These are phyloP conservation scores for Corythoichthys intestinalis DNA, from an alignment of 2,113 vertebrate species.

Conservation along the genomic window DNA sequence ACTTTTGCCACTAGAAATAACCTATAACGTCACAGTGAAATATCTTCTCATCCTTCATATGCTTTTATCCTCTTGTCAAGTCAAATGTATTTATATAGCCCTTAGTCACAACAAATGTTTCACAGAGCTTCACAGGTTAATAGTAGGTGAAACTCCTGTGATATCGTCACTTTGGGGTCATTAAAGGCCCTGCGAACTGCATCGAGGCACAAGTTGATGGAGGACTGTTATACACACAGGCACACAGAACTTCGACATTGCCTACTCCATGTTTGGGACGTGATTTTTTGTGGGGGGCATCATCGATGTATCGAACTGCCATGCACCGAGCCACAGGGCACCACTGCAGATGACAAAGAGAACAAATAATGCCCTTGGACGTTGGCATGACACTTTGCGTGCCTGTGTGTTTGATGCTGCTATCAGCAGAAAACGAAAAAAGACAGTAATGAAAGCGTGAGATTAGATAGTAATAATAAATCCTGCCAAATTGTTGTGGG, in stretches of 20 bases:
- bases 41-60: no score
- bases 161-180: conserved; percentile 4
- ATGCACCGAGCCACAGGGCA: conserved; percentile 27
- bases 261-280: conserved; percentile 28
- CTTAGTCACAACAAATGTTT: no score
- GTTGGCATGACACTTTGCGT: conserved; percentile 7
- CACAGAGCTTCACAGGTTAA: no score
- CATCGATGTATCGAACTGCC: conserved; percentile 41
- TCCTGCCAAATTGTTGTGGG: conserved; percentile 23
- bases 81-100: no score
- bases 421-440: conserved; percentile 49
- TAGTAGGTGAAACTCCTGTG: not conserved
- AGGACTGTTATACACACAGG: conserved; percentile 24
- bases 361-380: conserved; percentile 57
- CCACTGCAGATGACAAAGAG: conserved; percentile 24
- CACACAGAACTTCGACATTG: conserved; percentile 37
- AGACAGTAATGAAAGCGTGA: conserved; percentile 20
- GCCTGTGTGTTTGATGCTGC: conserved; percentile 30
- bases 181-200: conserved; percentile 31
- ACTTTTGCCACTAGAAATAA: no score
- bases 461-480: conserved; percentile 19
- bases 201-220: conserved; percentile 14
- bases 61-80: no score
- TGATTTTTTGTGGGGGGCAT: conserved; percentile 14
- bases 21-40: no score